phyloP scores from a whole-genome alignment of 2,113 vertebrate species.

The Forbesichthys agassizii region DNA sequence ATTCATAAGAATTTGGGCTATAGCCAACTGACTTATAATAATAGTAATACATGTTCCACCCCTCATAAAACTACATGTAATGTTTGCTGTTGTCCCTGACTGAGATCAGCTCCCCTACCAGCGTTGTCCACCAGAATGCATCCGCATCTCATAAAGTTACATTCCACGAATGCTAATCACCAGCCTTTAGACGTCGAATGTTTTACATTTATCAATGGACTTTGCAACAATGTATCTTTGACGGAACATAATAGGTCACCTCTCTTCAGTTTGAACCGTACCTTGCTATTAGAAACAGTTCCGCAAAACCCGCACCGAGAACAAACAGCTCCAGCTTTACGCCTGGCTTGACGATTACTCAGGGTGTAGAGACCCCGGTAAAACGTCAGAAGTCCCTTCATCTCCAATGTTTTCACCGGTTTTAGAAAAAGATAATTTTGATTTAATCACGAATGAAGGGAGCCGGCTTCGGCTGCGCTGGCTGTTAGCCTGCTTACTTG shows the following conservation, averaged over 20 bases:
- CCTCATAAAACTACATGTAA: no score
- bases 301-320: constrained; percentile 70
- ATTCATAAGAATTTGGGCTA: no score
- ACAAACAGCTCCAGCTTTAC: constrained; percentile 51
- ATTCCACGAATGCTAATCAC: no score
- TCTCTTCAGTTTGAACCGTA: constrained; percentile 38
- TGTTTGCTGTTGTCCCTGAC: no score
- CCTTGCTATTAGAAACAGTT: constrained; percentile 65
- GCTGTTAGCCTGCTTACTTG: constrained; percentile 11
- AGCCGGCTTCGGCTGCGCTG: constrained; percentile 57
- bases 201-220: not conserved
- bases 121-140: no score
- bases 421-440: not conserved
- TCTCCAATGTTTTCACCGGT: constrained; percentile 44
- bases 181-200: no score
- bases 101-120: no score
- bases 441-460: not conserved
- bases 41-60: no score
- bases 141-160: no score
- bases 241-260: constrained; percentile 11
- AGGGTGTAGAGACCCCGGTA: constrained; percentile 57
- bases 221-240: constrained; percentile 14
- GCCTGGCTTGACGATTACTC: constrained; percentile 55
- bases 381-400: constrained; percentile 61
- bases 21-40: no score